Evolutionary conservation across 2,797 vertebrate genomes (phyloP).

Genomic region (Chrosomus eos): DNA sequence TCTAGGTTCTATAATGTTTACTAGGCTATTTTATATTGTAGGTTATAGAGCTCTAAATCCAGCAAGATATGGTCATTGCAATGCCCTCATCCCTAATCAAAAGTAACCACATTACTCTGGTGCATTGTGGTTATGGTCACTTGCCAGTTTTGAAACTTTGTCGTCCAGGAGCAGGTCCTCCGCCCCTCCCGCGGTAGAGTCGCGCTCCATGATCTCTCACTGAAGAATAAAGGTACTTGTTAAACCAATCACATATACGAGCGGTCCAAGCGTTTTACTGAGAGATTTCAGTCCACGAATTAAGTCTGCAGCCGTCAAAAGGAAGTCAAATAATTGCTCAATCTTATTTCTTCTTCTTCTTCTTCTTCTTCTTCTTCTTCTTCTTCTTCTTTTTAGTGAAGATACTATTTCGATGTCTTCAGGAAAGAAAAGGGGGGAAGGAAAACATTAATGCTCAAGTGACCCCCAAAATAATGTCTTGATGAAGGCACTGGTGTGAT

Average conservation of each 20-base stretch:
- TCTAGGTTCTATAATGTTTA: neutral
- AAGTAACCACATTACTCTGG: neutral
- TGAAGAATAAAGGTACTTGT: slow-evolving; percentile 74
- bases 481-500: slow-evolving; percentile 63
- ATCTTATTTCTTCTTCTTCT: neutral
- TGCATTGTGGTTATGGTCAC: slow-evolving; percentile 62
- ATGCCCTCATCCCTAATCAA: neutral
- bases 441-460: neutral
- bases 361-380: neutral
- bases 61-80: neutral
- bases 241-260: slow-evolving; percentile 73
- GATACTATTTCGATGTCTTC: neutral
- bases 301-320: neutral
- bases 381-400: neutral
- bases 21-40: neutral
- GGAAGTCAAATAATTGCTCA: neutral
- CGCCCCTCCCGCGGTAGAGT: slow-evolving; percentile 76
- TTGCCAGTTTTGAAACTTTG: slow-evolving; percentile 80
- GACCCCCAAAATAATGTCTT: slow-evolving; percentile 57
- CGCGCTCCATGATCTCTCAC: slow-evolving; percentile 84
- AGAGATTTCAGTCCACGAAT: slow-evolving; percentile 39
- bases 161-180: slow-evolving; percentile 74
- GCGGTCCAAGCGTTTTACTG: slow-evolving; percentile 53
- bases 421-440: neutral
- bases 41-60: neutral